phyloP scores from a whole-genome alignment of 2,113 vertebrate species.

The Toxotes chatareus region DNA sequence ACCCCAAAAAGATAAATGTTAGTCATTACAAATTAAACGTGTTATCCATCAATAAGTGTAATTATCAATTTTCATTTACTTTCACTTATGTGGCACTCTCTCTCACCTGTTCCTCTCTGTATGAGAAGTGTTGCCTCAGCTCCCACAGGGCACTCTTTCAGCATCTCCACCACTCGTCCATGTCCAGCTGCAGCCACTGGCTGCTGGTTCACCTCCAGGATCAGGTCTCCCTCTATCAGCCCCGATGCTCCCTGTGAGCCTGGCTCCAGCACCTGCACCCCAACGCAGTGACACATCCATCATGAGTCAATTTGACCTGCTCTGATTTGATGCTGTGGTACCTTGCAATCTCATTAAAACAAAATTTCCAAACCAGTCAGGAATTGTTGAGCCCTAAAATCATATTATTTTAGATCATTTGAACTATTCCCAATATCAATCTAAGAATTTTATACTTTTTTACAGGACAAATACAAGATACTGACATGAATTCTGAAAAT shows the following conservation, averaged over 20 bases:
- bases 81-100: background rate
- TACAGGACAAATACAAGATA: background rate
- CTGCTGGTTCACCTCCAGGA: conserved; percentile 99
- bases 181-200: conserved; percentile 96
- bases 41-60: background rate
- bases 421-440: background rate
- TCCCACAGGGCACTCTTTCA: conserved; percentile 97
- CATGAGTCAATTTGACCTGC: background rate
- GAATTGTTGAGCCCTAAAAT: conserved; percentile 3
- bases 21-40: background rate
- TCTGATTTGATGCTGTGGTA: background rate
- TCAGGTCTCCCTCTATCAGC: conserved; percentile 97
- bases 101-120: conserved; percentile 89
- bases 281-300: conserved; percentile 10
- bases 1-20: background rate
- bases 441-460: background rate
- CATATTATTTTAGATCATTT: background rate
- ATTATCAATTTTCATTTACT: background rate
- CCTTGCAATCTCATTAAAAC: background rate
- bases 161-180: conserved; percentile 97
- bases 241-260: conserved; percentile 93
- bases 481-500: background rate
- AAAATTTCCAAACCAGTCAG: background rate
- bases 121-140: conserved; percentile 95
- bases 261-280: conserved; percentile 90